Conservation (phyloP, 2,888 invertebrate genomes). For the Macrophya alboannulata region DNA sequence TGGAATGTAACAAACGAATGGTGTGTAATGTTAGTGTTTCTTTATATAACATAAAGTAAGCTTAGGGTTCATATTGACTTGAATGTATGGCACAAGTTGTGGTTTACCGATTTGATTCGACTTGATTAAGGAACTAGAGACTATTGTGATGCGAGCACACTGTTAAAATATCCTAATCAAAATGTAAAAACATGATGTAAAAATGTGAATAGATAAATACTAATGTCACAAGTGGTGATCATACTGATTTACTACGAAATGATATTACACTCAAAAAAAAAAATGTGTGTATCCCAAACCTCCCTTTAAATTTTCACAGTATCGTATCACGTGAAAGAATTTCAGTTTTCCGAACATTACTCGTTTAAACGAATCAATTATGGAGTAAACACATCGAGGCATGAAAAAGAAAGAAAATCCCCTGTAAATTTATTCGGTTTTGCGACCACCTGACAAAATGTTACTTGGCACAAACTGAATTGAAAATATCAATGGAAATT, state of each 20-base stretch:
- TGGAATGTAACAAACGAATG: background rate
- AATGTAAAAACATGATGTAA: conserved; percentile 53
- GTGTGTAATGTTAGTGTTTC: conserved; percentile 12
- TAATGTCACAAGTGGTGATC: conserved; percentile 34
- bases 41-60: conserved; percentile 34
- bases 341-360: background rate
- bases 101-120: conserved; percentile 39
- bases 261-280: conserved; percentile 13
- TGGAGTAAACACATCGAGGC: background rate
- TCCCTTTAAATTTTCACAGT: conserved; percentile 3
- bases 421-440: background rate
- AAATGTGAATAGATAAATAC: conserved; percentile 53
- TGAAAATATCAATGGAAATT: background rate
- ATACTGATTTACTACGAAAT: conserved; percentile 21
- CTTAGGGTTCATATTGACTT: conserved; percentile 53
- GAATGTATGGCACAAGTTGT: conserved; percentile 42
- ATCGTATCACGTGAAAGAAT: conserved; percentile 4
- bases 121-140: conserved; percentile 11
- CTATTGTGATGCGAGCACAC: conserved; percentile 4
- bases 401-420: background rate
- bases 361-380: conserved; percentile 22
- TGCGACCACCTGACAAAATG: background rate
- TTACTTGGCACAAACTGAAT: background rate
- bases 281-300: background rate
- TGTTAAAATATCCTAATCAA: conserved; percentile 47